phyloP scores from a whole-genome alignment of 2,113 vertebrate species.

The Miniopterus natalensis region DNA sequence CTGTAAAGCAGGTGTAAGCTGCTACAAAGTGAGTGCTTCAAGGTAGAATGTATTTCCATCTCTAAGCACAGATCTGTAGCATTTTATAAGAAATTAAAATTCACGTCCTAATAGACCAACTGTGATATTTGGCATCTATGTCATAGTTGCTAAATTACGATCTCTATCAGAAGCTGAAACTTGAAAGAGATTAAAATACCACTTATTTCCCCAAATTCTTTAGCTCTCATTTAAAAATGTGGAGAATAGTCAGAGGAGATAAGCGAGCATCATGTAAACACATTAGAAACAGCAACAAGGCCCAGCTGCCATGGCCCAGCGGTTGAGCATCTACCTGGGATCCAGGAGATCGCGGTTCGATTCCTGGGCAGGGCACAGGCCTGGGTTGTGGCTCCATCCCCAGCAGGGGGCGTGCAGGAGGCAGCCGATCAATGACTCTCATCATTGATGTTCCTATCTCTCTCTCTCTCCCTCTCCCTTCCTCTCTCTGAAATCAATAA shows the following conservation, averaged over 20 bases:
- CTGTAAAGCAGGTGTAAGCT: neutral
- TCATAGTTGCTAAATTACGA: neutral
- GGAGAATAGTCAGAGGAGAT: neutral
- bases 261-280: neutral
- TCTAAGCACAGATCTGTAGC: neutral
- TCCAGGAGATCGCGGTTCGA: no score
- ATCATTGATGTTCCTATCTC: no score
- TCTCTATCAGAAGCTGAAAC: neutral
- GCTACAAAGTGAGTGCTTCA: neutral
- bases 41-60: neutral
- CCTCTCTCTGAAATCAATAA: no score
- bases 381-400: no score
- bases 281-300: neutral
- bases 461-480: no score
- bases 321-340: no score
- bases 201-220: neutral
- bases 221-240: neutral
- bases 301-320: no score
- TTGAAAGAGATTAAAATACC: conserved; percentile 16
- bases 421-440: no score
- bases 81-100: conserved; percentile 40
- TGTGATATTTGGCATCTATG: neutral
- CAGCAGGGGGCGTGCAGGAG: no score
- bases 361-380: no score
- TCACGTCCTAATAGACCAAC: neutral